Evolutionary conservation across 2,113 vertebrate species (phyloP), one percentile per base, ranked within the genome.

Genomic region (Pongo abelii): DNA sequence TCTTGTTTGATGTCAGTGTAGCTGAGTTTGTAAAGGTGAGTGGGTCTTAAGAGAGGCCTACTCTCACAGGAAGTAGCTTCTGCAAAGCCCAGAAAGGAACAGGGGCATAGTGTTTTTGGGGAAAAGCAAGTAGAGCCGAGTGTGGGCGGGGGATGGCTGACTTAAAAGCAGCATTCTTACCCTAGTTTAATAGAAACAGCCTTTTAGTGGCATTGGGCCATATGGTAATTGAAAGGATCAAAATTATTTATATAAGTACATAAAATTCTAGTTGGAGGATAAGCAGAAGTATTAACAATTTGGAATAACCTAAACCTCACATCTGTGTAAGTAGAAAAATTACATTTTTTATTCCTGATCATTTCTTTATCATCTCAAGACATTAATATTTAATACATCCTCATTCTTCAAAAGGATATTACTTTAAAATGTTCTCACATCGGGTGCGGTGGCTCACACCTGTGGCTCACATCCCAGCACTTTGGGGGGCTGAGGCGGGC

Each of bases 351-450:
- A 70, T 90, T 94, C 75, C 67, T 93, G 23, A 30, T 83, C 46
- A 50, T 48, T 88, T 94, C 50, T 85, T 52, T 72, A 38, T 89
- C 93, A 57, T 96, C 38, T 95, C 55, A 89, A 84, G n/a, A 57
- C 91, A 79, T 59, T 90, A 94, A 90, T 78, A 50, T 61, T 84
- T 64, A 80, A 67, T 14, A 52, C 59, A 74, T 61, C 9, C 27
- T 94, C 43, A 61, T 80, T 93, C 94, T 94, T 96, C 40, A 89
- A 84, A 93, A 94, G 64, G 64, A 43, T 75, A 50, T 84, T 93
- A 48, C 50, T 46, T 92, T 52, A 86, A 95, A 94, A 69, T 91
- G 13, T 84, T 94, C 32, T 48, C 74, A n/a, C 61, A 55, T 18
- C 18, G 1, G 52, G 52, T 18, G 1, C 2, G 6, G 52, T 55